A percentile compares a stretch with the other conserved stretches of the same genome.
phyloP scores from a whole-genome alignment of 2,113 vertebrate species.

The Tonatia bakeri region DNA sequence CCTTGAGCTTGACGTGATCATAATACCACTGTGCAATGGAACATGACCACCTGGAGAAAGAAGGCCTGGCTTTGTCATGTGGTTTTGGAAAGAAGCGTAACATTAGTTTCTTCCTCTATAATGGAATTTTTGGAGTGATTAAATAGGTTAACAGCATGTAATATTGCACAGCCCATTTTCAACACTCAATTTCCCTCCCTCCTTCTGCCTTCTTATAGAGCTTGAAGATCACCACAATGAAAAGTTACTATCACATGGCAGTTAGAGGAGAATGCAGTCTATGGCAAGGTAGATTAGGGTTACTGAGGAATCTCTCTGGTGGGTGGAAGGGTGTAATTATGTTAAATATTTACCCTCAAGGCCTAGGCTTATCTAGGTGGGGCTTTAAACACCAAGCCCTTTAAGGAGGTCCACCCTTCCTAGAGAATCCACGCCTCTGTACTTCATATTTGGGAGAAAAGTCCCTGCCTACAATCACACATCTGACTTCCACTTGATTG shows the following conservation, averaged over 20 bases:
- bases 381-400: slow-evolving; percentile 17
- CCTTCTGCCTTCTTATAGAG: neutral
- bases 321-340: neutral
- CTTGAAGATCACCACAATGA: neutral
- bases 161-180: neutral
- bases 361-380: slow-evolving; percentile 56
- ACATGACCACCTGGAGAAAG: neutral
- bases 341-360: slow-evolving; percentile 56
- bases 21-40: neutral
- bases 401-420: slow-evolving; percentile 16
- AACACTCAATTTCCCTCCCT: neutral
- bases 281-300: neutral
- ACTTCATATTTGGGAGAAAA: neutral
- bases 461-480: neutral
- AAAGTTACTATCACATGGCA: neutral
- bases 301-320: neutral
- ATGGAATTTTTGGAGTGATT: neutral
- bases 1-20: neutral
- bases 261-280: neutral
- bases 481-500: neutral
- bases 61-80: neutral
- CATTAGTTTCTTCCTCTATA: neutral
- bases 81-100: neutral
- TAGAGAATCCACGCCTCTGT: neutral
- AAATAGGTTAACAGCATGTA: neutral